Evolutionary conservation across 2,888 invertebrate species (phyloP).

Genomic region (Melanostoma scalare): DNA sequence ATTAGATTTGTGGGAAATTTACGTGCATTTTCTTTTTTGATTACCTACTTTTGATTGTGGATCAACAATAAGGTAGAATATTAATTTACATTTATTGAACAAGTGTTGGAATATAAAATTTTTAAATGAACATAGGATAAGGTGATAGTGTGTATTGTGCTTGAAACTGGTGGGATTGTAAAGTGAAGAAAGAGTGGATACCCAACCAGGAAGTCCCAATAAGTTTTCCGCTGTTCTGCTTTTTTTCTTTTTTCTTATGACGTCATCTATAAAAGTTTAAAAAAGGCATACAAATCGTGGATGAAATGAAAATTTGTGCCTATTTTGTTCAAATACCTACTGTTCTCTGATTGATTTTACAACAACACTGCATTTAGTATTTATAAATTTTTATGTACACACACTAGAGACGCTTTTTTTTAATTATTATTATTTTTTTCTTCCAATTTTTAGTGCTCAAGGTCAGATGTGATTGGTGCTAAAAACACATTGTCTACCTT

Average conservation of each 20-base stretch:
- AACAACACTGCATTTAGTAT: no score
- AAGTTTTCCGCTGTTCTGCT: conserved; percentile 60
- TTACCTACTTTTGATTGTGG: conserved; percentile 25
- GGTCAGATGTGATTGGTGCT: not conserved
- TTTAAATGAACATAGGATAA: not conserved
- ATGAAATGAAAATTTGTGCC: conserved; percentile 7
- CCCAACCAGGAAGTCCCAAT: conserved; percentile 66
- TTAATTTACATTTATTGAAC: no score
- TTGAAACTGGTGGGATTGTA: not conserved
- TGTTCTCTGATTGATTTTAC: no score
- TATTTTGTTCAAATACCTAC: not conserved
- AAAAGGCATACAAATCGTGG: conserved; percentile 17
- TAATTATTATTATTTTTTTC: not conserved
- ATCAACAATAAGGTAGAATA: conserved; percentile 41
- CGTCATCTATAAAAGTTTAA: conserved; percentile 66
- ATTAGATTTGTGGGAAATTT: conserved; percentile 53
- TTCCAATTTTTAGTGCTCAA: not conserved
- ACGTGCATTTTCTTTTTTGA: conserved; percentile 57
- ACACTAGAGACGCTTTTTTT: no score
- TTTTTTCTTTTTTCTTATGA: conserved; percentile 66
- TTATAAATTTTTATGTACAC: no score
- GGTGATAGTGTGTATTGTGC: not conserved
- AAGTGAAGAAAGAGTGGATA: conserved; percentile 33
- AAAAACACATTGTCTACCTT: not conserved
- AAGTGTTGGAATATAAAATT: conserved; percentile 4